Evolutionary conservation across 2,888 invertebrate species (phyloP).

Genomic region (Noctua comes): DNA sequence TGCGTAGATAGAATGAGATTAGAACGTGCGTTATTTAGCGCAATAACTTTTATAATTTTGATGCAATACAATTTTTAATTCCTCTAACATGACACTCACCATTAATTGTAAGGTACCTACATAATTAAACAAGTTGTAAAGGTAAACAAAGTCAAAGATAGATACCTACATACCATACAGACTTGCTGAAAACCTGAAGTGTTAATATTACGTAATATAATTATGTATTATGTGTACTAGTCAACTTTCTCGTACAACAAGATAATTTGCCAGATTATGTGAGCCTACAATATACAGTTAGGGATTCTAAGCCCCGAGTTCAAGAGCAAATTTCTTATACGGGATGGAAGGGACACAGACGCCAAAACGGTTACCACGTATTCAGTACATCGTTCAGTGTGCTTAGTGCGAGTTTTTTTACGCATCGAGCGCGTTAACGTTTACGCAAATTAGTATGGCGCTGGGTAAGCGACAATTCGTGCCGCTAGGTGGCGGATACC

Average conservation of each 20-base stretch:
- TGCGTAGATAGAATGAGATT: constrained; percentile 52
- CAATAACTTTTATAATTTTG: constrained; percentile 65
- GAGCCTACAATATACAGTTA: not conserved
- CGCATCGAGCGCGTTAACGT: too few species aligned
- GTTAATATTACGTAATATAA: not conserved
- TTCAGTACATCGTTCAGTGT: too few species aligned
- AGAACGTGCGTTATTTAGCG: constrained; percentile 46
- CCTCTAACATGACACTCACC: constrained; percentile 29
- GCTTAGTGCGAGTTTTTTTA: too few species aligned
- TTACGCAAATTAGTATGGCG: too few species aligned
- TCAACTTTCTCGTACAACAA: constrained; percentile 2
- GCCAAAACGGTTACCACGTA: too few species aligned
- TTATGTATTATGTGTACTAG: not conserved
- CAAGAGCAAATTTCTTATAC: not conserved
- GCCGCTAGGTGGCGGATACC: too few species aligned
- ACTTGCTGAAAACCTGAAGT: not conserved
- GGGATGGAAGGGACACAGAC: too few species aligned
- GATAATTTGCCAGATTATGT: not conserved
- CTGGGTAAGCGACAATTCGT: too few species aligned
- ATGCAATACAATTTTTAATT: constrained; percentile 49
- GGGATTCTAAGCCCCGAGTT: not conserved
- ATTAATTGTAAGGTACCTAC: not conserved
- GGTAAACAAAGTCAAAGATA: not conserved
- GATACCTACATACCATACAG: not conserved
- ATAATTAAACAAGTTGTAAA: not conserved